Conservation (phyloP, 2,113 vertebrate genomes). For the Chitala chitala region DNA sequence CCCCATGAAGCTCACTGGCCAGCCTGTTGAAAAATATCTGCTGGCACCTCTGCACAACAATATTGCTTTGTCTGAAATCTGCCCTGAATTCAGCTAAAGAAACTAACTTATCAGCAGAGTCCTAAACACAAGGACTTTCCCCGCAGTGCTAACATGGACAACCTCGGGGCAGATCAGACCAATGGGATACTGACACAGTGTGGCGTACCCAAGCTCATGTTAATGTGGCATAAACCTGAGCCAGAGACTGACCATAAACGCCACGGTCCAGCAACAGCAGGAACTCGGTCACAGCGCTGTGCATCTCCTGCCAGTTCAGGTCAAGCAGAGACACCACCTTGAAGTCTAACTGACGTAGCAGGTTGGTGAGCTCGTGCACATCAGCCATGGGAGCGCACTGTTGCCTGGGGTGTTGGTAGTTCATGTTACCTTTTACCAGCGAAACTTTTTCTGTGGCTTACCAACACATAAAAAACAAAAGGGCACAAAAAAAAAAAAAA, state of each 20-base stretch:
- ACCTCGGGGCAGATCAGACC: not conserved
- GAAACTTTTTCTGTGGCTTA: constrained; percentile 83
- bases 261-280: constrained; percentile 75
- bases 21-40: too few species aligned
- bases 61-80: too few species aligned
- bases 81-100: not conserved
- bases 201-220: not conserved
- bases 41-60: not conserved
- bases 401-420: constrained; percentile 68
- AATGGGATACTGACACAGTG: not conserved
- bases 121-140: not conserved
- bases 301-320: constrained; percentile 76
- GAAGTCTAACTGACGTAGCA: constrained; percentile 77
- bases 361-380: constrained; percentile 67
- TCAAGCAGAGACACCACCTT: constrained; percentile 81
- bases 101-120: not conserved
- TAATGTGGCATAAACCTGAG: not conserved
- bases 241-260: constrained; percentile 63
- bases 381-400: constrained; percentile 74
- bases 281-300: constrained; percentile 74
- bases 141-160: not conserved
- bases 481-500: not conserved
- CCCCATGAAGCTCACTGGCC: too few species aligned
- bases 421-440: constrained; percentile 81
- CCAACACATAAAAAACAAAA: not conserved